Percentiles rank a stretch among this genome's conserved stretches.
These are phyloP conservation scores for Drosophila mojavensis DNA, from an alignment of 1,140 invertebrate species.

Conservation along the genomic window DNA sequence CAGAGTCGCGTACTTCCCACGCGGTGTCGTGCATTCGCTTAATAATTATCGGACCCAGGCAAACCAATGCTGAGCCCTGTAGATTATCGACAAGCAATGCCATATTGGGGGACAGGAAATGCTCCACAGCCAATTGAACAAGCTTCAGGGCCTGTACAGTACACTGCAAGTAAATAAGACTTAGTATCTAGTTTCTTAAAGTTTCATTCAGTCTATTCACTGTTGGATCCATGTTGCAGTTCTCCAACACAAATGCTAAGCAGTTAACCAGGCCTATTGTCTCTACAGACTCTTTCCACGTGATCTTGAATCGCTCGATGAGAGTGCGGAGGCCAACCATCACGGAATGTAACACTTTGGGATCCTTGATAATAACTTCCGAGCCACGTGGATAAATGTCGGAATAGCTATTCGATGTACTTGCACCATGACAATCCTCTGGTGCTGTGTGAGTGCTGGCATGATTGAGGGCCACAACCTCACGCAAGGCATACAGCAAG, in stretches of 20 bases:
- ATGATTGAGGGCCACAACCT: conserved; percentile 84
- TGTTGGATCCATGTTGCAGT: conserved; percentile 79
- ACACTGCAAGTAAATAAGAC: conserved; percentile 85
- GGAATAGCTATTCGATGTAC: conserved; percentile 74
- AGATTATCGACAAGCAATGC: conserved; percentile 88
- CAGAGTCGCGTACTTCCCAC: conserved; percentile 91
- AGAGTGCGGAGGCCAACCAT: conserved; percentile 87
- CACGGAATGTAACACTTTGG: conserved; percentile 86
- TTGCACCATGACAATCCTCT: conserved; percentile 79
- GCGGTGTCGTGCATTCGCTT: conserved; percentile 88
- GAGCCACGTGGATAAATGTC: conserved; percentile 62
- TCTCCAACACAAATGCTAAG: conserved; percentile 83
- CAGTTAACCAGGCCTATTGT: conserved; percentile 80
- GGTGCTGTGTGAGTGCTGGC: conserved; percentile 27
- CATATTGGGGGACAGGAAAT: conserved; percentile 90
- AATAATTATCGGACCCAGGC: conserved; percentile 87
- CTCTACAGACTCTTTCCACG: conserved; percentile 87
- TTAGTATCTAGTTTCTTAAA: not conserved
- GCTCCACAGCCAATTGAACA: conserved; percentile 88
- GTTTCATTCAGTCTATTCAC: conserved; percentile 46
- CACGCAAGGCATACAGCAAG: conserved; percentile 88
- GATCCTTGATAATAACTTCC: conserved; percentile 66
- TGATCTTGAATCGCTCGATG: conserved; percentile 88
- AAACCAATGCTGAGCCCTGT: conserved; percentile 87
- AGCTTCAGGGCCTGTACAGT: conserved; percentile 88